Conservation (phyloP, 2,113 vertebrate genomes). For the Alosa alosa region DNA sequence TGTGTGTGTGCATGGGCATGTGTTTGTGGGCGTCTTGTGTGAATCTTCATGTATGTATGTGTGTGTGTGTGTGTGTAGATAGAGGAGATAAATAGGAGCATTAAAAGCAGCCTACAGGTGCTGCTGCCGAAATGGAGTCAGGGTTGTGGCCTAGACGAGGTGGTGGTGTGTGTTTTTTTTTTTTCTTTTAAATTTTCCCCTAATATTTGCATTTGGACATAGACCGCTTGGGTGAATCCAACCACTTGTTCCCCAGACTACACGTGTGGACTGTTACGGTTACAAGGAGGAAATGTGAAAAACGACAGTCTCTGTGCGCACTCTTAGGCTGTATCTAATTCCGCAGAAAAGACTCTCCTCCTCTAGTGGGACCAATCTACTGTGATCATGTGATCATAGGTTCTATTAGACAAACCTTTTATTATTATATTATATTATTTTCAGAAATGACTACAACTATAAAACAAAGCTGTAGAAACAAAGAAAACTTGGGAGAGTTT, state of each 20-base stretch:
- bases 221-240: slow-evolving; percentile 5
- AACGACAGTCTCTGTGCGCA: neutral
- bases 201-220: slow-evolving; percentile 6
- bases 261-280: neutral
- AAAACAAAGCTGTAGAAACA: neutral
- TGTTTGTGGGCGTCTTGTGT: slow-evolving; percentile 42
- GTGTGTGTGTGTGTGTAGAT: slow-evolving; percentile 48
- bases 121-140: slow-evolving; percentile 34
- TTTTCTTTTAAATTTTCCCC: neutral
- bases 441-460: neutral
- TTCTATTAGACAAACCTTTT: neutral
- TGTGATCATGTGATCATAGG: neutral
- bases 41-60: slow-evolving; percentile 40
- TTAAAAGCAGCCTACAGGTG: slow-evolving; percentile 55
- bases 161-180: neutral
- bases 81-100: slow-evolving; percentile 45
- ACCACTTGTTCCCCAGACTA: neutral
- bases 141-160: neutral
- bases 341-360: neutral
- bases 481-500: too few species aligned
- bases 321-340: neutral
- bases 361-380: neutral
- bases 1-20: neutral
- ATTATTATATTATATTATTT: neutral
- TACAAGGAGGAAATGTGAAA: neutral